Evolutionary conservation across 2,113 vertebrate genomes (phyloP).

Genomic region (Oreocharis arfaki): DNA sequence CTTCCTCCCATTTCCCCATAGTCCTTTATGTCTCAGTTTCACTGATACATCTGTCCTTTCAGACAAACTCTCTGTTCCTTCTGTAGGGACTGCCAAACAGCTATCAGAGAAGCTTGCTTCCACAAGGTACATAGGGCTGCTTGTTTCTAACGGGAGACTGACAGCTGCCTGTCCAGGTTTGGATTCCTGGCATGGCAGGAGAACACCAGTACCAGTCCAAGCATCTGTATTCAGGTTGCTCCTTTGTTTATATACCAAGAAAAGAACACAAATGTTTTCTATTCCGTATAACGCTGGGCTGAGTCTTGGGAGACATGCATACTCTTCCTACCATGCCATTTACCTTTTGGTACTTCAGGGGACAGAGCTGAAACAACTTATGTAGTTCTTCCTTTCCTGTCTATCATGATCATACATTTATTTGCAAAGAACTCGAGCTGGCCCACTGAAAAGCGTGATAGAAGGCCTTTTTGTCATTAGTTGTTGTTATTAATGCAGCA

Average conservation of each 20-base stretch:
- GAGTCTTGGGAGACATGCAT: background rate
- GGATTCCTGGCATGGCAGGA: background rate
- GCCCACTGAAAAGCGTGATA: background rate
- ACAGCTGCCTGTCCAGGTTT: background rate
- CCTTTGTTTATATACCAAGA: background rate
- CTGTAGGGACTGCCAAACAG: background rate
- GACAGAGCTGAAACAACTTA: background rate
- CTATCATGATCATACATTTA: background rate
- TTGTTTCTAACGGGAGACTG: background rate
- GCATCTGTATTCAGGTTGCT: background rate
- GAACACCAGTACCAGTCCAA: background rate
- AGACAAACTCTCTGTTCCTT: background rate
- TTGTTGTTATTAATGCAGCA: background rate
- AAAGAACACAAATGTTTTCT: background rate
- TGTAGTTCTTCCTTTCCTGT: background rate
- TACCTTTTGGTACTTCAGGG: background rate
- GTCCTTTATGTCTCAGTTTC: background rate
- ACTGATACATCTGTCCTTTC: background rate
- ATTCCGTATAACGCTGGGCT: background rate
- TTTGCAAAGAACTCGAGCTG: background rate
- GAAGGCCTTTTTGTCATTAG: background rate
- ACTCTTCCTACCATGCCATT: background rate
- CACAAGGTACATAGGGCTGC: background rate
- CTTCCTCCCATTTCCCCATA: background rate
- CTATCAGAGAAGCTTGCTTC: background rate